Conservation (phyloP, 1,140 invertebrate genomes). For the Rhizoglyphus robini region DNA sequence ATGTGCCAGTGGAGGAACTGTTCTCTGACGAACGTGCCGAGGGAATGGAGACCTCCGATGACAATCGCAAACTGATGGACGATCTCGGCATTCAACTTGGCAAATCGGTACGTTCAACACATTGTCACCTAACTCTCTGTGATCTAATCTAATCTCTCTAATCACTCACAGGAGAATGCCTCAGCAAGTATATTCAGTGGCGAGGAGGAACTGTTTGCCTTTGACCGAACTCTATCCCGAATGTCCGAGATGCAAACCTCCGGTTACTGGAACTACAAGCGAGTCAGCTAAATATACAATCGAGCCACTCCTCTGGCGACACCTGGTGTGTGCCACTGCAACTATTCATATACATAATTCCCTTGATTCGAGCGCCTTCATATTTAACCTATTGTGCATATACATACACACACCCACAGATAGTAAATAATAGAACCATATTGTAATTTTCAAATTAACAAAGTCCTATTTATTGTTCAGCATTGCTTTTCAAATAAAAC, state of each 20-base stretch:
- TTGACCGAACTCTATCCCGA: constrained; percentile 78
- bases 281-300: too few relatives aligned
- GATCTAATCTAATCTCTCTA: constrained; percentile 21
- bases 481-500: too few relatives aligned
- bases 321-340: too few relatives aligned
- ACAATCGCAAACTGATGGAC: constrained; percentile 73
- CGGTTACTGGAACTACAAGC: constrained; percentile 61
- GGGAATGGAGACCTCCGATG: constrained; percentile 45
- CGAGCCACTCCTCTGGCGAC: too few relatives aligned
- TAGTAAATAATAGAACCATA: too few relatives aligned
- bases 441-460: too few relatives aligned
- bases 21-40: constrained; percentile 48
- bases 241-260: constrained; percentile 87
- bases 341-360: too few relatives aligned
- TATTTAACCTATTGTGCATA: too few relatives aligned
- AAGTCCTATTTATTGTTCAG: too few relatives aligned
- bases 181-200: constrained; percentile 83
- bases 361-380: too few relatives aligned
- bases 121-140: neutral
- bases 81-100: constrained; percentile 61
- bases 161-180: constrained; percentile 43
- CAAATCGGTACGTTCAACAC: constrained; percentile 27
- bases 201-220: constrained; percentile 93
- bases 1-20: constrained; percentile 53
- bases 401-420: too few relatives aligned